A percentile compares a stretch with the other conserved stretches of the same genome.
These are phyloP conservation scores for Hyles lineata DNA, from an alignment of 2,888 invertebrate species.

Conservation along the genomic window DNA sequence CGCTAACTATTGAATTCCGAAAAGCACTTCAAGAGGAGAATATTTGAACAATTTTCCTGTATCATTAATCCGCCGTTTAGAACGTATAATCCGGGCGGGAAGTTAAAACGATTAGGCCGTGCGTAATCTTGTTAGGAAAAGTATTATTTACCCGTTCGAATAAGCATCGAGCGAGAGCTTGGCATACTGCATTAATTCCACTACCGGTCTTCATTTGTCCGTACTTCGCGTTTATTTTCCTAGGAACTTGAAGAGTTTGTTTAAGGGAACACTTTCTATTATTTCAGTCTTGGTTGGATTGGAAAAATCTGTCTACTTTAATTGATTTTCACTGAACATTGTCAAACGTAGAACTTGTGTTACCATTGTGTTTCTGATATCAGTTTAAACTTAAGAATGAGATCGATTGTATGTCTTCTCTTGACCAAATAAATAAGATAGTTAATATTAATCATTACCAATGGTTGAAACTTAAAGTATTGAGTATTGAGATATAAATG, in stretches of 20 bases:
- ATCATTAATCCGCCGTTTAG: conserved; percentile 18
- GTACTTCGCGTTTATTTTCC: not conserved
- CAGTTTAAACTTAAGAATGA: too few species aligned
- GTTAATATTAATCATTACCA: too few species aligned
- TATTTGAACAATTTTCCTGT: conserved; percentile 13
- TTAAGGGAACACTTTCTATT: too few species aligned
- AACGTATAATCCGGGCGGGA: conserved; percentile 9
- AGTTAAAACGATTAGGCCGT: conserved; percentile 13
- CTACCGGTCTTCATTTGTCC: not conserved
- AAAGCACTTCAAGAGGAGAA: not conserved
- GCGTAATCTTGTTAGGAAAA: conserved; percentile 21
- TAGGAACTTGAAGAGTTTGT: not conserved
- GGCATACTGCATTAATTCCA: not conserved
- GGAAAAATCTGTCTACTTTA: too few species aligned
- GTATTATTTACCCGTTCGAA: conserved; percentile 21
- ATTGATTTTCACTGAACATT: too few species aligned
- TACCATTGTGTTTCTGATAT: too few species aligned
- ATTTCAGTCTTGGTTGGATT: too few species aligned
- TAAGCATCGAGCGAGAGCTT: conserved; percentile 3
- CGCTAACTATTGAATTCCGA: not conserved
- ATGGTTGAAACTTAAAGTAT: too few species aligned
- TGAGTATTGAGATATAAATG: too few species aligned
- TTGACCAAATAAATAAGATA: too few species aligned
- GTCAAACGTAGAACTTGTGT: too few species aligned
- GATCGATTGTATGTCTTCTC: too few species aligned